Evolutionary conservation across 2,888 invertebrate genomes (phyloP).

Genomic region (Pogonocherus hispidulus): DNA sequence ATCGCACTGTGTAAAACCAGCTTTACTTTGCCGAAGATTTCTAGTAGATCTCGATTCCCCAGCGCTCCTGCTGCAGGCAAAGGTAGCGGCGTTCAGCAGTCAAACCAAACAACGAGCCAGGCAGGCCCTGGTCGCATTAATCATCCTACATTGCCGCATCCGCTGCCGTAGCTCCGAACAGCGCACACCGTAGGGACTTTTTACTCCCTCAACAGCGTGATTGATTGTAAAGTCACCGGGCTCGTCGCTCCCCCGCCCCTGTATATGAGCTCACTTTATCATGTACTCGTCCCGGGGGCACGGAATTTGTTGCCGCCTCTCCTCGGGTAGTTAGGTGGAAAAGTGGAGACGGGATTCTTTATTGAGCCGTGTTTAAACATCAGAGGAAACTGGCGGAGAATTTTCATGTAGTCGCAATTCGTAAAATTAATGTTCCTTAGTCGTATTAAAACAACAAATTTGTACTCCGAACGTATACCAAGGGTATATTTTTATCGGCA

Average conservation of each 20-base stretch:
- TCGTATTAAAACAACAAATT: too few species aligned
- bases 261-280: constrained; percentile 46
- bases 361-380: background rate
- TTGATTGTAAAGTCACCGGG: constrained; percentile 50
- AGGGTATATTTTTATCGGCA: too few species aligned
- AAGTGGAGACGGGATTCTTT: constrained; percentile 23
- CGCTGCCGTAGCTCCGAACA: constrained; percentile 44
- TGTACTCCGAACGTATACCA: too few species aligned
- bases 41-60: too few species aligned
- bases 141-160: constrained; percentile 55
- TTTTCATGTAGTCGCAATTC: too few species aligned
- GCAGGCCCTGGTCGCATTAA: constrained; percentile 55
- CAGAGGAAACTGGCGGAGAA: background rate
- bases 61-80: background rate
- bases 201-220: constrained; percentile 49
- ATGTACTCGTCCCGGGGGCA: constrained; percentile 38
- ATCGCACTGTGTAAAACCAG: too few species aligned
- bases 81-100: constrained; percentile 24
- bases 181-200: constrained; percentile 48
- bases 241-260: constrained; percentile 42
- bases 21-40: too few species aligned
- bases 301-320: constrained; percentile 43
- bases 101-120: constrained; percentile 33
- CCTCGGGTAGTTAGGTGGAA: constrained; percentile 30
- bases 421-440: too few species aligned